Base-by-base conservation (phyloP, 2,888 invertebrate genomes). In the Dolichopus griseipennis region DNA sequence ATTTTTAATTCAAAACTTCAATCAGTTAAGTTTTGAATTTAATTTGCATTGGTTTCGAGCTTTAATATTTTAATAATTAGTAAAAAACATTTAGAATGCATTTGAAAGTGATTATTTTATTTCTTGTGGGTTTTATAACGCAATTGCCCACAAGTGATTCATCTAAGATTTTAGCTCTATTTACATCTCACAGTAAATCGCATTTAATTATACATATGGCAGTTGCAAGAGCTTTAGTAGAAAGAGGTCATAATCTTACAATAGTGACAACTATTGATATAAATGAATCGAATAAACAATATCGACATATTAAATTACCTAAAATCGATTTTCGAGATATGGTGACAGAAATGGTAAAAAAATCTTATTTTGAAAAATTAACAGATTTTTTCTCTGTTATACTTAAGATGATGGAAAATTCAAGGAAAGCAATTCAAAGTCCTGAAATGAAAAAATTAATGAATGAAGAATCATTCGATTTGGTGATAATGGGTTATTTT, bases 161-260 rank as follows among this genome's bases (percentile, higher is more conserved):
- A 5, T 75, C 78, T 3, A 77, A 78, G 68, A 77, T 81, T 52
- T 70, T 81, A 68, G 77, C 80, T 0, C 68, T 81, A 1, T 81
- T 79, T 66, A 79, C 79, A 64, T 77, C 78, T 20, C 75, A 75
- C 65, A 76, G 78, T 63, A 76, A 75, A 7, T 81, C 81, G 12
- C 81, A 81, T 74, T 67, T 79, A 21, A 78, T 81, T n/a, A 75
- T 80, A 0, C 76, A 79, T 52, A 77, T 79, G 77, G 75, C 80
- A 0, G 65, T 76, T 6, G 75, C 74, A 66, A 76, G 76, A 68
- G 72, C 74, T 1, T 70, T 81, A 66, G 76, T 77, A 1, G 78
- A 78, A 69, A 69, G 72, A 37, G 81, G 81, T 0, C 81, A 81
- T 69, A 77, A 81, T 72, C 75, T 81, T 1, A 81, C 80, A 0